Evolutionary conservation across 1,140 invertebrate species (phyloP).

Genomic region (Nephila pilipes): DNA sequence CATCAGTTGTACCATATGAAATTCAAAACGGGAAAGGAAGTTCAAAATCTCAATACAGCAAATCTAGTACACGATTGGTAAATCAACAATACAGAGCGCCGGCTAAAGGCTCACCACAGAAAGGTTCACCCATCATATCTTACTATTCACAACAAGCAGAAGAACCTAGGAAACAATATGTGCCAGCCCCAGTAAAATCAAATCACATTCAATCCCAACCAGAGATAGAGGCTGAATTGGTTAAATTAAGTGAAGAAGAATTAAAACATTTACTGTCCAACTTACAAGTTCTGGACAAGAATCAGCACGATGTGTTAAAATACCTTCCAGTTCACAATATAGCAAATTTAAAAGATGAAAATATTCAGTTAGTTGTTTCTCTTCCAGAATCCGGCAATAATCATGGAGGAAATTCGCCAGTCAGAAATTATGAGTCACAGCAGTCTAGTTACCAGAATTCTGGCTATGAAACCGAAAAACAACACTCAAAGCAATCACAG

Average conservation of each 20-base stretch:
- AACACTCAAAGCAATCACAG: background rate
- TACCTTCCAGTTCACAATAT: conserved; percentile 40
- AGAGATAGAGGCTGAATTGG: conserved; percentile 64
- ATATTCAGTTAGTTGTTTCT: conserved; percentile 51
- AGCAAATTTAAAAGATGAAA: conserved; percentile 14
- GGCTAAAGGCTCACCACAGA: background rate
- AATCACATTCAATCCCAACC: conserved; percentile 19
- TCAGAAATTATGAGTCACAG: background rate
- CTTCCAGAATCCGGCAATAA: conserved; percentile 10
- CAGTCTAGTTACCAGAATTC: background rate
- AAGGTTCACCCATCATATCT: background rate
- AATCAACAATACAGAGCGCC: conserved; percentile 18
- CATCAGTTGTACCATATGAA: conserved; percentile 1
- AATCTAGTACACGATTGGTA: background rate
- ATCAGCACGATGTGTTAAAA: conserved; percentile 55
- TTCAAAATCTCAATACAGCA: conserved; percentile 7
- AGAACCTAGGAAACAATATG: background rate
- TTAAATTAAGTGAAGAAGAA: conserved; percentile 62
- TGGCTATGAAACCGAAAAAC: background rate
- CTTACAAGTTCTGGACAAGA: conserved; percentile 56
- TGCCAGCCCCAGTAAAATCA: background rate
- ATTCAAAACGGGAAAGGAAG: background rate
- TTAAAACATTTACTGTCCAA: conserved; percentile 47
- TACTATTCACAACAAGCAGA: conserved; percentile 56
- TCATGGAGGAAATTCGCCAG: background rate